Base-by-base conservation (phyloP, 2,888 invertebrate species). In the Leptarthrus brevirostris region DNA sequence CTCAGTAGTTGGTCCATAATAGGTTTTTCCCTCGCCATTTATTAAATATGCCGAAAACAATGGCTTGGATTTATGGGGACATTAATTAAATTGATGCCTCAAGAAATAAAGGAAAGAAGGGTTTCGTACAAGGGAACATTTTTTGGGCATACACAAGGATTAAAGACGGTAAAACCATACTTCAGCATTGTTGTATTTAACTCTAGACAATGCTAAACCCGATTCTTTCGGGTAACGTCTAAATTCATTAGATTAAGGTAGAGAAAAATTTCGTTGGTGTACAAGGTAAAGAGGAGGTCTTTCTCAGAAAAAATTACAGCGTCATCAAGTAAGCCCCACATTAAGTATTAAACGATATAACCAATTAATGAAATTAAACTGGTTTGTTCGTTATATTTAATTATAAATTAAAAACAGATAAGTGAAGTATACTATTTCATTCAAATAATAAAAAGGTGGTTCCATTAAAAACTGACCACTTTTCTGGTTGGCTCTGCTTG, bases 41-140 rank as follows among this genome's bases (percentile, higher is more conserved):
- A 77, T 76, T 78, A 75, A 79, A 79, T 79, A 78, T 78, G 77
- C 77, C 78, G 78, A 78, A 79, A 79, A 80, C 79, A 80, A 80
- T 79, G 74, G 76, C 54, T 64, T 49, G 58, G 78, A 79, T 80
- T 80, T 79, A 79, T 80, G 79, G 72, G 75, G 75, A 78, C 78
- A 79, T 80, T 80, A 80, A 80, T 79, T 79, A 79, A 79, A 80
- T 79, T 77, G 78, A 80, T 77, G 78, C 76, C 78, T 77, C 76
- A 47, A 69, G 52, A 77, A 77, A 74, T 73, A 58, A n/a, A 72
- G 72, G 72, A 56, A 52, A 74, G 72, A 70, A 71, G 34, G 30
- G 26, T 49, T 49, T 69, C 34, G 30, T 69, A 26, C 22, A 26
- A 24, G 52, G 52, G 49, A 52, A 34, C 18, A 52, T 34, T 52